phyloP scores from a whole-genome alignment of 2,797 vertebrate genomes.

The Pelodytes ibericus region DNA sequence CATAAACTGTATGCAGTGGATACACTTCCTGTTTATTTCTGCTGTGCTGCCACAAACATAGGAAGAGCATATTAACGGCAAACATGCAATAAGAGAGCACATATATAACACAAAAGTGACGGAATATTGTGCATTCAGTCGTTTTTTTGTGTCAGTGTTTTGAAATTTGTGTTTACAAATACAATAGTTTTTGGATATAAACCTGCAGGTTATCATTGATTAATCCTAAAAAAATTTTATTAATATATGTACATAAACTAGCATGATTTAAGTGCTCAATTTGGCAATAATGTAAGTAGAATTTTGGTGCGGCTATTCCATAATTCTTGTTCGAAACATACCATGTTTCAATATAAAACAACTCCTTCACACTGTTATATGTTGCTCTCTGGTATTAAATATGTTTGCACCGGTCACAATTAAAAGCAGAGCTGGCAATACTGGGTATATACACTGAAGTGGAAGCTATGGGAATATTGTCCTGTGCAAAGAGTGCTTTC shows the following conservation, averaged over 20 bases:
- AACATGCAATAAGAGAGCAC: neutral
- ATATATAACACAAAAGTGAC: neutral
- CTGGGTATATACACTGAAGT: neutral
- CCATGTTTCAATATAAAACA: too few species aligned
- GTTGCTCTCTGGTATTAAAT: neutral
- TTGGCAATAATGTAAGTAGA: too few species aligned
- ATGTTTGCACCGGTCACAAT: neutral
- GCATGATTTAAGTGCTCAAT: too few species aligned
- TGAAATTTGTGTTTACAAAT: too few species aligned
- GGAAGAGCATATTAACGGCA: neutral
- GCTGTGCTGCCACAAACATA: neutral
- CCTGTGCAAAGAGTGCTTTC: neutral
- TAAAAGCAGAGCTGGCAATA: neutral
- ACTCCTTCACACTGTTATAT: neutral
- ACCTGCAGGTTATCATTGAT: too few species aligned
- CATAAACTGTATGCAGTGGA: neutral
- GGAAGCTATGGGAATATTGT: neutral
- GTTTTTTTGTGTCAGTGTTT: too few species aligned
- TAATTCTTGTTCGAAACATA: too few species aligned
- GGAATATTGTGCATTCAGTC: too few species aligned
- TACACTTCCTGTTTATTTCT: neutral
- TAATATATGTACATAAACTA: too few species aligned
- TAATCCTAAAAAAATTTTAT: too few species aligned
- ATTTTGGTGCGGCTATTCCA: too few species aligned
- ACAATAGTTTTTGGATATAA: too few species aligned